Conservation (phyloP, 2,797 vertebrate genomes). For the Gastrophryne carolinensis region DNA sequence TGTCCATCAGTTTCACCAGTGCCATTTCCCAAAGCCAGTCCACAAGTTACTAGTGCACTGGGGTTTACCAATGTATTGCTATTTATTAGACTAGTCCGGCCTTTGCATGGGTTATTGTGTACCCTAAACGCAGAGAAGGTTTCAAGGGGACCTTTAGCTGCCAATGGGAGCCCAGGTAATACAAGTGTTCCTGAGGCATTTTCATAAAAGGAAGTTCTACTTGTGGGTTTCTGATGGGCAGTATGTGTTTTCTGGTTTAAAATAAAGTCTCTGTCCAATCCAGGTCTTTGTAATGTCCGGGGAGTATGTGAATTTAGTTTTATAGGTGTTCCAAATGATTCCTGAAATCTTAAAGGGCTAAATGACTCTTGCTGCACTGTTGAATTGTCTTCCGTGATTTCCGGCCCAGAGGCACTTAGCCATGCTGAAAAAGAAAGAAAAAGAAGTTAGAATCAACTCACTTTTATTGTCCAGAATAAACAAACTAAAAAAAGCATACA, state of each 20-base stretch:
- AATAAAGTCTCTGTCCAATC: background rate
- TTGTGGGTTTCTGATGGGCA: background rate
- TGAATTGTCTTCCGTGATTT: slow-evolving; percentile 18
- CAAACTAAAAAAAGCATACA: no score
- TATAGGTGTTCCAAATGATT: background rate
- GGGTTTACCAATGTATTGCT: slow-evolving; percentile 31
- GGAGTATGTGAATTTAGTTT: background rate
- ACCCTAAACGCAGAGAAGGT: background rate
- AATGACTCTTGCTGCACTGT: background rate
- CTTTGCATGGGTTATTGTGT: background rate
- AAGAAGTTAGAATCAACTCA: background rate
- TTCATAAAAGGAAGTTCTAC: background rate
- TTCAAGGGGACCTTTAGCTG: background rate
- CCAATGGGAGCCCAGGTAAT: slow-evolving; percentile 18
- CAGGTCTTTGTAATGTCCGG: slow-evolving; percentile 27
- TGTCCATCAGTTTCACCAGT: slow-evolving; percentile 56
- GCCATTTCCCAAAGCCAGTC: slow-evolving; percentile 64
- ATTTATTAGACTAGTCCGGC: slow-evolving; percentile 22
- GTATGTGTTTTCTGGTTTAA: background rate
- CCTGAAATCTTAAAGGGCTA: background rate
- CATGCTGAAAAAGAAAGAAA: slow-evolving; percentile 15
- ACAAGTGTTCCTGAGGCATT: background rate
- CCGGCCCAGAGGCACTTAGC: slow-evolving; percentile 34
- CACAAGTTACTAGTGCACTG: slow-evolving; percentile 24
- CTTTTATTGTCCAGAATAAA: no score